These are phyloP conservation scores for Naso thynnoides DNA, from an alignment of 2,797 vertebrate species.

Conservation along the genomic window DNA sequence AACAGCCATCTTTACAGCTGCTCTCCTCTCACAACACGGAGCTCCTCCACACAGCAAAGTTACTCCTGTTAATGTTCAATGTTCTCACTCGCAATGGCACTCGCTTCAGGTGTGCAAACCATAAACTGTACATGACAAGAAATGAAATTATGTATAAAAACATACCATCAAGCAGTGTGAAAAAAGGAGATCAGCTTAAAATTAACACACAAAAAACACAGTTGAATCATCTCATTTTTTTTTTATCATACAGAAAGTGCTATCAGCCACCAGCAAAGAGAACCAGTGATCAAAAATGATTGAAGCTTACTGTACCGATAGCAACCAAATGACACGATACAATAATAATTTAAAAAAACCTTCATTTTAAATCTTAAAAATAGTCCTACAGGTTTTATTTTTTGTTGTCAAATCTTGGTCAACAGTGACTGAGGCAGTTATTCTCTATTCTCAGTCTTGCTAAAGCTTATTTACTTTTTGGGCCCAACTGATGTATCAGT, in stretches of 20 bases:
- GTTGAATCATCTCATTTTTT: slow-evolving; percentile 41
- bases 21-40: neutral
- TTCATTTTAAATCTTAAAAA: slow-evolving; percentile 21
- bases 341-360: slow-evolving; percentile 20
- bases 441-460: neutral
- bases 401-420: neutral
- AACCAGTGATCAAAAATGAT: slow-evolving; percentile 69
- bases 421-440: neutral
- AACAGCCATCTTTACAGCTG: slow-evolving; percentile 30
- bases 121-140: slow-evolving; percentile 69
- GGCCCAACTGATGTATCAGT: too few species aligned
- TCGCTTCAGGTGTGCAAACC: slow-evolving; percentile 52
- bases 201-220: slow-evolving; percentile 38
- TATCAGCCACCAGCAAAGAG: slow-evolving; percentile 66
- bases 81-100: slow-evolving; percentile 63
- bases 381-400: neutral
- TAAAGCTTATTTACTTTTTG: neutral
- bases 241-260: slow-evolving; percentile 75
- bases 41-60: slow-evolving; percentile 15
- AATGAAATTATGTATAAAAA: slow-evolving; percentile 61
- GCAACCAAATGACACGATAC: slow-evolving; percentile 2
- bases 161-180: slow-evolving; percentile 61
- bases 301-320: slow-evolving; percentile 40
- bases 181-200: slow-evolving; percentile 60
- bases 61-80: slow-evolving; percentile 23